Conservation (phyloP, 2,888 invertebrate species). For the Didymodactylos carnosus region DNA sequence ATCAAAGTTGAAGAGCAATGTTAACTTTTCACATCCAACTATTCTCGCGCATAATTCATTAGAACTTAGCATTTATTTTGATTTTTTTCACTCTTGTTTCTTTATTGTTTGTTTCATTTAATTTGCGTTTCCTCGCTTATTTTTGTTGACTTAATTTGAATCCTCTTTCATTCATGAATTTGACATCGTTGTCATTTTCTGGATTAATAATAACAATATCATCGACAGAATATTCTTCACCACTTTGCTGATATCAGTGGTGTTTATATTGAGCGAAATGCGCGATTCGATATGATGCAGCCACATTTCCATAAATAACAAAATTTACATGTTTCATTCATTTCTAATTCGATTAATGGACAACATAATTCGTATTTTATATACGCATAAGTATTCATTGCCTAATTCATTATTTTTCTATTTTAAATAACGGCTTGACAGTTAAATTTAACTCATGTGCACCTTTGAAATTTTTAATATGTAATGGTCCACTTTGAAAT, state of each 20-base stretch:
- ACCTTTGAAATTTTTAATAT: conserved; percentile 42
- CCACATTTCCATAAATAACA: conserved; percentile 58
- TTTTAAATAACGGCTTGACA: conserved; percentile 55
- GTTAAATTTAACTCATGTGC: conserved; percentile 65
- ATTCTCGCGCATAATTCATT: no score
- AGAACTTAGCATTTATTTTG: background rate
- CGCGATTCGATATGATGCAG: conserved; percentile 83
- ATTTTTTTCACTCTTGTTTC: conserved; percentile 1
- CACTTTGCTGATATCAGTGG: background rate
- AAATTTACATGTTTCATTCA: conserved; percentile 57
- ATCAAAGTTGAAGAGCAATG: no score
- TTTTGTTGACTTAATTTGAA: conserved; percentile 28
- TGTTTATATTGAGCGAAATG: conserved; percentile 28
- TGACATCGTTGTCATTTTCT: conserved; percentile 40
- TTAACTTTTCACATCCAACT: no score
- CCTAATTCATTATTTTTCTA: conserved; percentile 48
- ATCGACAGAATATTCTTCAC: conserved; percentile 51
- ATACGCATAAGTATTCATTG: conserved; percentile 46
- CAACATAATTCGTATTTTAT: conserved; percentile 67
- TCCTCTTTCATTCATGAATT: conserved; percentile 47
- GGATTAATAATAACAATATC: conserved; percentile 55
- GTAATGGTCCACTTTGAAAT: conserved; percentile 28
- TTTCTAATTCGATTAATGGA: conserved; percentile 76
- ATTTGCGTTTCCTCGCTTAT: background rate
- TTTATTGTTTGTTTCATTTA: background rate